Base-by-base conservation (phyloP, 2,113 vertebrate species). In the Tringa solitaria region DNA sequence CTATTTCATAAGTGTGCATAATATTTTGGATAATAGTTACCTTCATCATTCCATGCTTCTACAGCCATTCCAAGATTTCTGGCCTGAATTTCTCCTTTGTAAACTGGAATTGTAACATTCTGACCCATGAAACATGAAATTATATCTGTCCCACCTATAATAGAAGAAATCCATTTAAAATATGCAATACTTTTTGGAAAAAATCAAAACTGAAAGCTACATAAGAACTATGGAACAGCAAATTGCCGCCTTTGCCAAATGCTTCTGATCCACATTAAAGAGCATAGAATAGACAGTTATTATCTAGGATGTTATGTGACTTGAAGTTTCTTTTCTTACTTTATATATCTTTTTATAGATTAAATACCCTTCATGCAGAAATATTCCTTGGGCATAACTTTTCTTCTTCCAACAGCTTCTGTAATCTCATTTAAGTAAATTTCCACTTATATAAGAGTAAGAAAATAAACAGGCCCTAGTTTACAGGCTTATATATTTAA, bases 41-140 rank as follows among this genome's bases (percentile, higher is more conserved):
- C 99, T 80, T 99, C 98, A 73, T 97, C 97, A 32, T 96, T 97
- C 99, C 99, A 99, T 4, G 99, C 98, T 93, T 99, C 99, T 70
- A 99, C 98, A 4, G 99, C 99, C 99, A 99, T 99, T 83, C 98
- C 99, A 27, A 99, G 98, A 96, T 99, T 99, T 59, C 99, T 98
- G 32, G 99, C 99, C 97, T 99, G 99, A 91, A 99, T 99, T 97
- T 99, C 99, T 10, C 99, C 99, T 81, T 98, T 98, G 94, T 99
- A 98, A 93, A 99, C 99, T 1, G 99, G 99, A 50, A 99, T 96
- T 13, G 98, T 98, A 19, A 98, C 94, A 80, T 99, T 99, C 96
- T 99, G 99, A 73, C 99, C 99, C 99, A 99, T 98, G 96, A 99
- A 99, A 97, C 99, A 99, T 0, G 99, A 99, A 95, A 99, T 97